These are phyloP conservation scores for Micropterix aruncella DNA, from an alignment of 2,888 invertebrate species.

Conservation along the genomic window DNA sequence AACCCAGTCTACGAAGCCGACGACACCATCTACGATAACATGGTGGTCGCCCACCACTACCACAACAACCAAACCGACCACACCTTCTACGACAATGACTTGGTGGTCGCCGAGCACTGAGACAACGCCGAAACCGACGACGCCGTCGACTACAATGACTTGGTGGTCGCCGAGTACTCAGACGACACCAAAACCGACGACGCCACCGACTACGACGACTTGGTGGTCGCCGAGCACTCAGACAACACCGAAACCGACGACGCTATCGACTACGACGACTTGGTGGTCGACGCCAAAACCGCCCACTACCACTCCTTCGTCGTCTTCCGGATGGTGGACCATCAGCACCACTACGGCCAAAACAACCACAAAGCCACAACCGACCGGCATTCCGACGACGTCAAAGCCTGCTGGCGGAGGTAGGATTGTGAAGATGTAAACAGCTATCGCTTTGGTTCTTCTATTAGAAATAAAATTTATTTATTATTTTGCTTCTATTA, in stretches of 20 bases:
- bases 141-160: slow-evolving; percentile 13
- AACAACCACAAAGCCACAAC: slow-evolving; percentile 15
- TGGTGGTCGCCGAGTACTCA: slow-evolving; percentile 18
- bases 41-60: too few relatives aligned
- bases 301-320: slow-evolving; percentile 17
- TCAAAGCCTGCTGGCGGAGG: slow-evolving; percentile 11
- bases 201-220: slow-evolving; percentile 14
- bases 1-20: slow-evolving; percentile 9
- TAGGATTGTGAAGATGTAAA: background rate
- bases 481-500: background rate
- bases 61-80: slow-evolving; percentile 15
- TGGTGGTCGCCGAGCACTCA: slow-evolving; percentile 18
- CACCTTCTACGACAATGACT: slow-evolving; percentile 15
- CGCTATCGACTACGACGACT: slow-evolving; percentile 20
- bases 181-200: slow-evolving; percentile 17
- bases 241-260: slow-evolving; percentile 19
- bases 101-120: slow-evolving; percentile 18
- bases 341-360: slow-evolving; percentile 17
- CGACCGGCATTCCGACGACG: too few relatives aligned
- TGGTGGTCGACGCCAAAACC: slow-evolving; percentile 14
- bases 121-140: slow-evolving; percentile 15
- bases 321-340: slow-evolving; percentile 33
- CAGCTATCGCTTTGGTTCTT: slow-evolving; percentile 3
- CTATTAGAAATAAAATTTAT: slow-evolving; percentile 14
- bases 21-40: slow-evolving; percentile 12